Evolutionary conservation across 2,888 invertebrate genomes (phyloP), one percentile per base, ranked within the genome.

Genomic region (Leucozona laternaria): DNA sequence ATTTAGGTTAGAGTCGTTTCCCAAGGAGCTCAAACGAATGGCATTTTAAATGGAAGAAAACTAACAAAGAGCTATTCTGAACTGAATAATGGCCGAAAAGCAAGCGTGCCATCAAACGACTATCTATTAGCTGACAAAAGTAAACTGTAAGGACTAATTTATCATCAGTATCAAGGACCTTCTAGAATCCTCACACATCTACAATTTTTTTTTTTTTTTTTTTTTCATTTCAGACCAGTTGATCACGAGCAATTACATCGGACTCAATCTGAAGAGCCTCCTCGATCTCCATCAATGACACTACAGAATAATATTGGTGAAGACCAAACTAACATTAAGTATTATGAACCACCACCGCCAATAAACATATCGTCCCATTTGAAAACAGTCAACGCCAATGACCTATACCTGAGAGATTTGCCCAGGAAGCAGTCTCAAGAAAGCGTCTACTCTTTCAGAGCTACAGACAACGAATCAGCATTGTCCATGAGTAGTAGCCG

Each of bases 11-110:
- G 96, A 92, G 97, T 97, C 95, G 97, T 97, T 57, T 97, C 97
- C 13, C 97, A 97, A 91, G 97, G 97, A 22, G 97, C 97, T 11
- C 97, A 97, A 93, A 97, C 97, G 3, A 97, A 97, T 92, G 97
- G 97, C 1, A 93, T 95, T 80, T 93, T 95, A 77, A 95, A 95
- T 90, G 95, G 95, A n/a, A 94, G 97, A 89, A 96, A 96, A 92
- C 93, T 97, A 84, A 96, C 96, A 53, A 97, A 97, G 93, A 97
- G 97, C 76, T 95, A 95, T 88, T 97, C 97, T 3, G 97, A 97
- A 93, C 96, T 96, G 55, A 95, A 95, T 10, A 93, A 92, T 80
- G 93, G 93, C 86, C 92, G 89, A 76, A 15, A 53, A 17, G 71
- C 15, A 6, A 91, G 88, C 87, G 90, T 62, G 53, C 83, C 77